phyloP scores from a whole-genome alignment of 2,888 invertebrate species.

The Zaprionus lineosus region DNA sequence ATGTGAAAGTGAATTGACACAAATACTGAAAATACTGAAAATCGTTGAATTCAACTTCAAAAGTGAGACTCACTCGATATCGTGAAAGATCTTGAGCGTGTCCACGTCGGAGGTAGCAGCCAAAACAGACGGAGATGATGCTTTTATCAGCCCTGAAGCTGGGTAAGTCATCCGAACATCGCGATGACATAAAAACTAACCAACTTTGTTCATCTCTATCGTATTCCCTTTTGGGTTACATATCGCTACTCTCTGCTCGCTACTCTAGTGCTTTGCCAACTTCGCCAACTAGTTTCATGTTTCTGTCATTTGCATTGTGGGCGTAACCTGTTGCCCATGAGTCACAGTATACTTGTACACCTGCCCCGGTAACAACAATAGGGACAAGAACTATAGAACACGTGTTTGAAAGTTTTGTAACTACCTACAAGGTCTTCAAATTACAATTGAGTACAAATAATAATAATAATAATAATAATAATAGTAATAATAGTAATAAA shows the following conservation, averaged over 20 bases:
- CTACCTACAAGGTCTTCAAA: conserved; percentile 1
- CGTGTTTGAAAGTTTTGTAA: conserved; percentile 67
- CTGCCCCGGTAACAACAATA: conserved; percentile 26
- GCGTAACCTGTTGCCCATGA: too few relatives aligned
- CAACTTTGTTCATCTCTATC: too few relatives aligned
- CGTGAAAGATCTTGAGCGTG: conserved; percentile 19
- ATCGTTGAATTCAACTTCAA: neutral
- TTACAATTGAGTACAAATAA: too few relatives aligned
- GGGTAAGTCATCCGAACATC: conserved; percentile 74
- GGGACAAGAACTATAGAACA: conserved; percentile 31
- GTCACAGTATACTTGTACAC: conserved; percentile 59
- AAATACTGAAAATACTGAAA: conserved; percentile 42
- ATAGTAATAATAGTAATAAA: too few relatives aligned
- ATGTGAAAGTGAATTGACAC: conserved; percentile 78
- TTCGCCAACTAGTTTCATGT: conserved; percentile 23
- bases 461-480: too few relatives aligned
- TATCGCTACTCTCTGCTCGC: too few relatives aligned
- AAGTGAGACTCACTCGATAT: conserved; percentile 35
- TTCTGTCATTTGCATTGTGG: too few relatives aligned
- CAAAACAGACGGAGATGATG: conserved; percentile 77
- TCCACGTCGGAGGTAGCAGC: conserved; percentile 20
- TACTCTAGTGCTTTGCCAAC: too few relatives aligned
- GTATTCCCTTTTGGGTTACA: conserved; percentile 30
- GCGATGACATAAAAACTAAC: conserved; percentile 13
- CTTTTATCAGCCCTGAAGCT: conserved; percentile 82